Base-by-base conservation (phyloP, 2,113 vertebrate genomes). In the Pyxicephalus adspersus region DNA sequence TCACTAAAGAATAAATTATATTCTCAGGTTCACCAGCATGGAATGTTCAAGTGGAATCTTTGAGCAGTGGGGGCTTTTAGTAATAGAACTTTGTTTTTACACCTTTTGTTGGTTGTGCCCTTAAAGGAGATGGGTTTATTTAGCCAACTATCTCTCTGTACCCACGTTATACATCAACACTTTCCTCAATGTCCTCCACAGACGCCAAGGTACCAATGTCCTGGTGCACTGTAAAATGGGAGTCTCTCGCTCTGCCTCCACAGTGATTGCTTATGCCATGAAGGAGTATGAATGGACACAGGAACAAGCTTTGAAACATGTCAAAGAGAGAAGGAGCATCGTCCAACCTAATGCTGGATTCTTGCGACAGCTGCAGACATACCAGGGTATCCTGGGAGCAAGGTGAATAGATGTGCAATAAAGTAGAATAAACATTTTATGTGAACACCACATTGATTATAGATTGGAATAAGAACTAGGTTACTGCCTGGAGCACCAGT, bases 211-310 rank as follows among this genome's bases (percentile, higher is more conserved):
- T 1, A 94, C 93, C 71, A 89, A 91, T 0, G 94, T 92, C 19
- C 86, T 98, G 74, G 97, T 98, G 34, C 97, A 99, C 87, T 99
- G 97, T 84, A 96, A 97, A 86, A 99, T 99, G 97, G 97, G 97
- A 0, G 92, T 98, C 84, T 98, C 96, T 77, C 96, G 97, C 83
- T 98, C 97, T 0, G 94, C 95, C 0, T 97, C 97, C 85, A 98
- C 97, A 0, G 97, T 98, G 85, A 87, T 96, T 2, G 96, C 97
- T 13, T 98, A 95, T 0, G 90, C 94, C 88, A 98, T 99, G 97
- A 99, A 99, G 91, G 93, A 97, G 84, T 91, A 94, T 0, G 91
- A 85, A 65, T 97, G 95, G 96, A 0, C 91, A 0, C 89, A 98
- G 86, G 96, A 99, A 50, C 83, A 85, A 75, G 93, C 96, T 0